phyloP scores from a whole-genome alignment of 2,113 vertebrate species.

The Collichthys lucidus region DNA sequence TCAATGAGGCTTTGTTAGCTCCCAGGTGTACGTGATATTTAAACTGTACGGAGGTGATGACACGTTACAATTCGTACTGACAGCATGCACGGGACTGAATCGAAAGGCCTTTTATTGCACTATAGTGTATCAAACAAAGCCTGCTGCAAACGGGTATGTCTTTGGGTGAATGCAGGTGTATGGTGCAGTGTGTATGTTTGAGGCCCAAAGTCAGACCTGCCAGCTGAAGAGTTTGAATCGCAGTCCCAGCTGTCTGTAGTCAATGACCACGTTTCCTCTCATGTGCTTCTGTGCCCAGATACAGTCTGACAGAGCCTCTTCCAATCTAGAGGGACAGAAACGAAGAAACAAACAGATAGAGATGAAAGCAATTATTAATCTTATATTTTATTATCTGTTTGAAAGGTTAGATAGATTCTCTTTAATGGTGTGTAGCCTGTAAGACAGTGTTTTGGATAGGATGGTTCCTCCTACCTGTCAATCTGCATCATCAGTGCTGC shows the following conservation, averaged over 20 bases:
- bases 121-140: background rate
- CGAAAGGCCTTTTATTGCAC: background rate
- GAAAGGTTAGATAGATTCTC: background rate
- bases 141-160: background rate
- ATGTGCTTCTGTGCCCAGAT: slow-evolving; percentile 86
- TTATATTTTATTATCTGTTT: background rate
- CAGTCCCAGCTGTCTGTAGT: slow-evolving; percentile 93
- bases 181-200: background rate
- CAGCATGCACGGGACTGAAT: background rate
- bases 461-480: slow-evolving; percentile 77
- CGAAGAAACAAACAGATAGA: background rate
- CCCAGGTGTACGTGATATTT: slow-evolving; percentile 49
- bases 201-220: slow-evolving; percentile 84
- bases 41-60: slow-evolving; percentile 42
- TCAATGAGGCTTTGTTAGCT: slow-evolving; percentile 68
- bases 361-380: background rate
- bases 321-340: slow-evolving; percentile 78
- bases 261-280: slow-evolving; percentile 87
- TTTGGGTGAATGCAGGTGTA: slow-evolving; percentile 7
- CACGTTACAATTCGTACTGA: slow-evolving; percentile 6
- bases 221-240: slow-evolving; percentile 88
- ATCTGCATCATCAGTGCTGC: slow-evolving; percentile 86
- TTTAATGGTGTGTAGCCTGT: background rate
- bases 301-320: slow-evolving; percentile 89
- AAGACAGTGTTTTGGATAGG: background rate